Evolutionary conservation across 2,888 invertebrate genomes (phyloP).

Genomic region (Caenorhabditis parvicauda): DNA sequence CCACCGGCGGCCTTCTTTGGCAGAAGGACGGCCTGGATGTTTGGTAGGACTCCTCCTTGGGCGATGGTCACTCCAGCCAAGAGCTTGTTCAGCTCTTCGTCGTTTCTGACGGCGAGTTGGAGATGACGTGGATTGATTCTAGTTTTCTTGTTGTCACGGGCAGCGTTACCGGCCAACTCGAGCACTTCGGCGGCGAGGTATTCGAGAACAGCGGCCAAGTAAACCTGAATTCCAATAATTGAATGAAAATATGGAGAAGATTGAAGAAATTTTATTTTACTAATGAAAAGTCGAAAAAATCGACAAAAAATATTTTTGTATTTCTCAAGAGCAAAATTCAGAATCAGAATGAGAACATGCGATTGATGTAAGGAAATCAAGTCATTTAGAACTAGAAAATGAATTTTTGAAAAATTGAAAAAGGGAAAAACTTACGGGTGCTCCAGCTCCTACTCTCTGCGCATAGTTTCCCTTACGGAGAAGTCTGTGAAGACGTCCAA

Average conservation of each 20-base stretch:
- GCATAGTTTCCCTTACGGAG: slow-evolving; percentile 59
- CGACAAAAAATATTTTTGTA: no score
- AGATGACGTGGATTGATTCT: slow-evolving; percentile 65
- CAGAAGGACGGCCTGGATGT: slow-evolving; percentile 53
- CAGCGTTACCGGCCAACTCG: slow-evolving; percentile 63
- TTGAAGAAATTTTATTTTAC: no score
- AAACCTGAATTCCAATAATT: no score
- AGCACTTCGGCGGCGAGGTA: slow-evolving; percentile 58
- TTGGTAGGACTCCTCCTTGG: slow-evolving; percentile 76
- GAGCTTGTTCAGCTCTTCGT: slow-evolving; percentile 60
- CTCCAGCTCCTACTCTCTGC: slow-evolving; percentile 58
- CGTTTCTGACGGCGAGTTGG: slow-evolving; percentile 58
- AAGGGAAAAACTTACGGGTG: no score
- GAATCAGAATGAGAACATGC: no score
- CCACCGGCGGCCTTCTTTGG: slow-evolving; percentile 53
- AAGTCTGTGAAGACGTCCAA: slow-evolving; percentile 60
- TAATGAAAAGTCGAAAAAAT: no score
- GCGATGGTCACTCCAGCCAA: slow-evolving; percentile 76
- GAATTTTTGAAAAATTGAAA: no score
- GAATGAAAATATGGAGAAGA: no score
- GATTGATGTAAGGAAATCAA: no score
- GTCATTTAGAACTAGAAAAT: no score
- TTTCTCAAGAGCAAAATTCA: no score
- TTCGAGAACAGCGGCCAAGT: slow-evolving; percentile 57
- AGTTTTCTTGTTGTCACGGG: slow-evolving; percentile 66